Evolutionary conservation across 1,140 invertebrate species (phyloP).

Genomic region (Sinella curviseta): DNA sequence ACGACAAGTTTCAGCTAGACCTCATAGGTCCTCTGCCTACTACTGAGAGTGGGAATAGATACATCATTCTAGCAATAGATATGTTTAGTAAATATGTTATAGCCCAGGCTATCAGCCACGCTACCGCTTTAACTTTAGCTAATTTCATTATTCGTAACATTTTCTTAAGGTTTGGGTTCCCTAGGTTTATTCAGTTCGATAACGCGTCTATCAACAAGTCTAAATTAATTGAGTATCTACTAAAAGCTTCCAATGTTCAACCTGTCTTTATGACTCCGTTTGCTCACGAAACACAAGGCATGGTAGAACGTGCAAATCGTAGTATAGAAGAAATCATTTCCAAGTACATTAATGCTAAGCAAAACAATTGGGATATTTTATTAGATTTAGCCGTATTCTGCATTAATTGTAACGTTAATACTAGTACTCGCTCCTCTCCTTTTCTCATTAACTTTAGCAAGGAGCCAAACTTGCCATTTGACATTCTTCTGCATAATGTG

Average conservation of each 20-base stretch:
- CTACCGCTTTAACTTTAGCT: background rate
- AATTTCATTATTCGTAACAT: background rate
- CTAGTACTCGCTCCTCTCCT: background rate
- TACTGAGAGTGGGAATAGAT: background rate
- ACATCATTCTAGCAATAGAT: background rate
- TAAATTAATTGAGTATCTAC: background rate
- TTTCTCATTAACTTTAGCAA: background rate
- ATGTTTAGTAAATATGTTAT: background rate
- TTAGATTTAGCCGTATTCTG: background rate
- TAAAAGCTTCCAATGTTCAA: background rate
- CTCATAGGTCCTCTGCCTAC: background rate
- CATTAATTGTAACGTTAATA: conserved; percentile 4
- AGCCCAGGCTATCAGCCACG: background rate
- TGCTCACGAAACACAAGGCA: background rate
- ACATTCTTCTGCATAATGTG: background rate
- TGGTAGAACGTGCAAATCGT: background rate
- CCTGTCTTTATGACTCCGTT: background rate
- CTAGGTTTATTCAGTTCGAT: background rate
- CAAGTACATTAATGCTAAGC: background rate
- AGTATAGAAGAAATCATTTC: background rate
- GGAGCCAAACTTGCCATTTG: background rate
- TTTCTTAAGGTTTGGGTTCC: background rate
- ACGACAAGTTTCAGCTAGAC: background rate
- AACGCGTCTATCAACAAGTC: background rate
- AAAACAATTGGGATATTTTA: background rate